These are phyloP conservation scores for Syngnathus scovelli DNA, from an alignment of 2,113 vertebrate species.

Conservation along the genomic window DNA sequence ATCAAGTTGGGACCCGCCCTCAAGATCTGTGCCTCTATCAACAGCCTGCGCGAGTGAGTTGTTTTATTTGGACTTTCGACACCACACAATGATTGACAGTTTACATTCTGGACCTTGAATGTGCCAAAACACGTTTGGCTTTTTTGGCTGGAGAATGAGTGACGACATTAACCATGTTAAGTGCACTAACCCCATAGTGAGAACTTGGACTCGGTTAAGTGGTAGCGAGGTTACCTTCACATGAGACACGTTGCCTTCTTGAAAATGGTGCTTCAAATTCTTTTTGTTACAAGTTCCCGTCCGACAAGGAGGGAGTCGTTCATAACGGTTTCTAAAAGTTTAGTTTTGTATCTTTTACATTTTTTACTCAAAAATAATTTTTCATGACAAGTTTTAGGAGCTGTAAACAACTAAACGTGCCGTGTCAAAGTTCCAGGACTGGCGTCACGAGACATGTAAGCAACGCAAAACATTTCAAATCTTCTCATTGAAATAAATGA, in stretches of 20 bases:
- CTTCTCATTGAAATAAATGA: no score
- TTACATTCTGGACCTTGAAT: slow-evolving; percentile 54
- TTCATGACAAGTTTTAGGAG: slow-evolving; percentile 59
- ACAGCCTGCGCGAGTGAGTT: slow-evolving; percentile 86
- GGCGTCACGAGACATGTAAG: background rate
- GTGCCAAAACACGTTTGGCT: slow-evolving; percentile 37
- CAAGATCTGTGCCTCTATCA: slow-evolving; percentile 98
- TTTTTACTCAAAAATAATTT: slow-evolving; percentile 61
- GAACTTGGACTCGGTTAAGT: slow-evolving; percentile 22
- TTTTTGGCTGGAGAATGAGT: slow-evolving; percentile 19
- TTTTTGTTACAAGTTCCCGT: background rate
- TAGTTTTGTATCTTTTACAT: slow-evolving; percentile 58
- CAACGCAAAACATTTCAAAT: no score
- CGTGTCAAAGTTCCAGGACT: background rate
- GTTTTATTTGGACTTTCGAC: background rate
- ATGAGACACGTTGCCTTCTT: slow-evolving; percentile 52
- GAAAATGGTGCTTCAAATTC: slow-evolving; percentile 54
- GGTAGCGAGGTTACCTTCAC: background rate
- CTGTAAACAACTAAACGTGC: slow-evolving; percentile 45
- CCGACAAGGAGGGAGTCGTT: background rate
- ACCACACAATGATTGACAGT: slow-evolving; percentile 17
- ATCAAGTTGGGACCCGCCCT: slow-evolving; percentile 96
- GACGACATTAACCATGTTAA: slow-evolving; percentile 12
- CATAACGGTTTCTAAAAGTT: slow-evolving; percentile 28
- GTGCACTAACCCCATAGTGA: slow-evolving; percentile 12